Evolutionary conservation across 2,888 invertebrate genomes (phyloP), one percentile per base, ranked within the genome.

Genomic region (Chrysopilus asiliformis): DNA sequence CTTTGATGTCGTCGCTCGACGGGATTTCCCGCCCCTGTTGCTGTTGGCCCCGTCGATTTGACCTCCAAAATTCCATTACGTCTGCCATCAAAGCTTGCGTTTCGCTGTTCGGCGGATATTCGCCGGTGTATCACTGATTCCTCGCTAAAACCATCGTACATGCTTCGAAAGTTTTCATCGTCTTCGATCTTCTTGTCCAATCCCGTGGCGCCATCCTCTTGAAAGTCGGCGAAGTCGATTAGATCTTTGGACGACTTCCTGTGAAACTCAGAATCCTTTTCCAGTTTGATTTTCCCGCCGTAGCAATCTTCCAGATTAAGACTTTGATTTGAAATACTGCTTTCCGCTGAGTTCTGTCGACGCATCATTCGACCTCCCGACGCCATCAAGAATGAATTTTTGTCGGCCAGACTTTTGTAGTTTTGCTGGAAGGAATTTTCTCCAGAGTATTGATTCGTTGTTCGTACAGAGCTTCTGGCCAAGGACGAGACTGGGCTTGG

Each of bases 251-350:
- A 24, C 7, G 42, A 36, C 22, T 41, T 39, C 8, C 36, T 40
- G 8, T 22, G 19, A 27, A 29, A 39, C 3, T 42, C 33, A 19
- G 10, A 5, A 48, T 44, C 43, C 48, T 49, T 38, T 51, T 52
- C 40, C 46, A 48, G 9, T 47, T 39, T 8, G 2, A 32, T 24
- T 32, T 41, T 41, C 19, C 16, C 24, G 13, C 37, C 41, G 25
- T 32, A 40, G 13, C 45, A 45, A 26, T 62, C 62, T 34, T 63
- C 63, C 32, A 57, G 44, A 37, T 55, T 61, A 10, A 56, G 45
- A 40, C 64, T 64, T 41, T 64, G 62, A 49, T 59, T 62, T 20
- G 62, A 62, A 18, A 62, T 58, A 45, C 61, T 63, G 37, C 64
- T 64, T 43, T 64, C 63, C 3, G 59, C 61, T 1, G 63, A 64